Base-by-base conservation (phyloP, 2,888 invertebrate genomes). In the Dendrolimus pini region DNA sequence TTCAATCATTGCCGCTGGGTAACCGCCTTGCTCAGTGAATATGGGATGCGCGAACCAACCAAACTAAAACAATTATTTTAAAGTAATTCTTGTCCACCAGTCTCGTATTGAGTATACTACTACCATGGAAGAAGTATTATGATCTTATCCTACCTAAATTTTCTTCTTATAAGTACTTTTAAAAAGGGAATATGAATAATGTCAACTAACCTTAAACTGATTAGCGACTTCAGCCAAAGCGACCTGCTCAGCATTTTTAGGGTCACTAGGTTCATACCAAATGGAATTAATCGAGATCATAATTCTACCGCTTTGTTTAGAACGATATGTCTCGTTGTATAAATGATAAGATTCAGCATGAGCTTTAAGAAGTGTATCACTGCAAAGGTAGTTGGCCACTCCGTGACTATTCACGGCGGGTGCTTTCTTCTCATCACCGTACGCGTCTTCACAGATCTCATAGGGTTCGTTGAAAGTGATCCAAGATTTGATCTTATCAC, bases 401-500 rank as follows among this genome's bases (percentile, higher is more conserved):
- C 93, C 93, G 55, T 92, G 88, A 60, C 91, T 90, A 62, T 91
- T 80, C 10, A 91, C 57, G 1, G 90, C 92, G n/a, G 92, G 92
- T 9, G 92, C 92, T 62, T 89, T 90, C 65, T 82, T 83, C 0
- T 76, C 81, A 63, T 86, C 86, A 9, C 92, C 93, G 68, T 94
- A 86, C 74, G 92, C 92, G 56, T 85, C 83, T 62, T 87, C 84
- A 68, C 92, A 92, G 54, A 91, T 84, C 62, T 92, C 90, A 59
- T 86, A 90, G 0, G 94, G 94, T 69, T 94, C 94, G 71, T 95
- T 95, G 64, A 95, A 87, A 0, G 95, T 95, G 55, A 94, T 92
- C 94, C 95, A 95, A 7, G 88, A 87, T 66, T 93, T 93, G 56
- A 93, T 92, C 70, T 85, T 86, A 65, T 88, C 89, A 42, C 93